phyloP scores from a whole-genome alignment of 2,797 vertebrate species.

The Enteromius mattozi region DNA sequence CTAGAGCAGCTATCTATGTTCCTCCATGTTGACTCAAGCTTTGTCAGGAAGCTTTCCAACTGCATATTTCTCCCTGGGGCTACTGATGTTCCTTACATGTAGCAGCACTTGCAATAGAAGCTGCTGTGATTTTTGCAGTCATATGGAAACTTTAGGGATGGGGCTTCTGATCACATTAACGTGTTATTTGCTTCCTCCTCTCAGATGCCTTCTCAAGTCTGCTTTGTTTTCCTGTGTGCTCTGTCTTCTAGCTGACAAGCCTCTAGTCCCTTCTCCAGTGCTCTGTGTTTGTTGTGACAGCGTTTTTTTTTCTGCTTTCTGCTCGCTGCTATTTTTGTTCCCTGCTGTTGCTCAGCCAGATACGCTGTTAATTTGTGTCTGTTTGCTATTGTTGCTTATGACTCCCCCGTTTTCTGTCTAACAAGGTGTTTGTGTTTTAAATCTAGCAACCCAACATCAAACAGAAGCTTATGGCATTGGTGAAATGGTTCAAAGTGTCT shows the following conservation, averaged over 20 bases:
- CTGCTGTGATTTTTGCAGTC: slow-evolving; percentile 32
- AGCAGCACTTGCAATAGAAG: slow-evolving; percentile 19
- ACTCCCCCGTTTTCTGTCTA: slow-evolving; percentile 36
- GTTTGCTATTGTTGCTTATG: slow-evolving; percentile 47
- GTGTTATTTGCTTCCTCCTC: slow-evolving; percentile 28
- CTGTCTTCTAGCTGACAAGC: slow-evolving; percentile 37
- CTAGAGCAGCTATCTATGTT: slow-evolving; percentile 17
- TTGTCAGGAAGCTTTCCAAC: neutral
- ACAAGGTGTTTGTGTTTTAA: slow-evolving; percentile 48
- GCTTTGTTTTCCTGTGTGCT: slow-evolving; percentile 45
- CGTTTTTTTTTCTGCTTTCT: slow-evolving; percentile 45
- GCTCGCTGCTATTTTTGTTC: slow-evolving; percentile 55
- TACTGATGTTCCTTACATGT: slow-evolving; percentile 41
- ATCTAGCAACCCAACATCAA: slow-evolving; percentile 87
- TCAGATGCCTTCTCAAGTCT: slow-evolving; percentile 45
- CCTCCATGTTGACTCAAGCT: slow-evolving; percentile 40
- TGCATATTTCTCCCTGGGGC: slow-evolving; percentile 40
- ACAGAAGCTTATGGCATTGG: slow-evolving; percentile 88
- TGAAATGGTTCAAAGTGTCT: slow-evolving; percentile 87
- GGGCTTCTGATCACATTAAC: slow-evolving; percentile 30
- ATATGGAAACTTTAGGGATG: slow-evolving; percentile 37
- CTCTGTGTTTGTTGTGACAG: slow-evolving; percentile 41
- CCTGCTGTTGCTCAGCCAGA: slow-evolving; percentile 37
- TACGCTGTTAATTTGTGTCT: slow-evolving; percentile 41
- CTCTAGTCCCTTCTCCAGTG: slow-evolving; percentile 25